phyloP scores from a whole-genome alignment of 2,888 invertebrate genomes.

The Mythimna pallens region DNA sequence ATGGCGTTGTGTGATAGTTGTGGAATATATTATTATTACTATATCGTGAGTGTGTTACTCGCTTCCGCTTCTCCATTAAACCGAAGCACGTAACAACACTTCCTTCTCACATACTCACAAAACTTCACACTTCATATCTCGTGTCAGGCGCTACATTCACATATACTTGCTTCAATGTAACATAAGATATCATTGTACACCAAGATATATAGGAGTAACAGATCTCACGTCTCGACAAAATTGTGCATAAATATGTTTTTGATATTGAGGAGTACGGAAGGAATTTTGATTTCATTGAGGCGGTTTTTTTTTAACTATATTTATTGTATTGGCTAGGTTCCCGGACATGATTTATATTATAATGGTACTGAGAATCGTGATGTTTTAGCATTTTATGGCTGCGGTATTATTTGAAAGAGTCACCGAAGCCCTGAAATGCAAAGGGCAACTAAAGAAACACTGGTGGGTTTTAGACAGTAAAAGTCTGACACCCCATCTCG shows the following conservation, averaged over 20 bases:
- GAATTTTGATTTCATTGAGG: conserved; percentile 10
- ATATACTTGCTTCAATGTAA: conserved; percentile 22
- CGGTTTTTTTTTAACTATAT: not conserved
- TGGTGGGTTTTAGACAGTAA: too few relatives aligned
- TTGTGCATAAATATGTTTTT: not conserved
- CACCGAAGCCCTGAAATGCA: too few relatives aligned
- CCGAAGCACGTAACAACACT: conserved; percentile 14
- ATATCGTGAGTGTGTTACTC: not conserved
- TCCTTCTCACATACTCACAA: conserved; percentile 7
- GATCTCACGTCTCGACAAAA: conserved; percentile 6
- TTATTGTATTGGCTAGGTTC: too few relatives aligned
- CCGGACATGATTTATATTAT: too few relatives aligned
- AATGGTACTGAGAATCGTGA: too few relatives aligned
- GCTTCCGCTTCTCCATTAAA: conserved; percentile 2
- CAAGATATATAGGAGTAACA: not conserved
- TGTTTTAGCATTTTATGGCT: too few relatives aligned
- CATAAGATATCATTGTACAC: not conserved
- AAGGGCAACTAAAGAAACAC: too few relatives aligned
- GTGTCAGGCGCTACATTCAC: conserved; percentile 10
- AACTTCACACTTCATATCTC: conserved; percentile 14
- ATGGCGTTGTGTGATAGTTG: too few relatives aligned
- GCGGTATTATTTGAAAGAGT: too few relatives aligned
- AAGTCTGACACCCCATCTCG: too few relatives aligned
- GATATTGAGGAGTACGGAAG: not conserved
- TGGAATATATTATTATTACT: too few relatives aligned